Conservation (phyloP, 2,797 vertebrate species). For the Centropyge bicolor region DNA sequence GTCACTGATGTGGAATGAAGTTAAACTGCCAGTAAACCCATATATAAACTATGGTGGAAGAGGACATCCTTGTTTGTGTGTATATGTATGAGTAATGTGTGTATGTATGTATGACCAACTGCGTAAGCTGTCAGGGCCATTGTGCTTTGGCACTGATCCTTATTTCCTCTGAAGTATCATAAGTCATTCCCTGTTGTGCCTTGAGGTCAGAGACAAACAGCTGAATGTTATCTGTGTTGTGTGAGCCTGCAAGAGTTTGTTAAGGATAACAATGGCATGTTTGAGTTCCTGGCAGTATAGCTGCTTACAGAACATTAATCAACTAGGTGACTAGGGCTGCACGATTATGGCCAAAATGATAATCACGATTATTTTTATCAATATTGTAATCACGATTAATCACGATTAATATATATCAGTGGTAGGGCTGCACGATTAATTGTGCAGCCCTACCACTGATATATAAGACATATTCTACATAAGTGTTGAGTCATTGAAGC, state of each 20-base stretch:
- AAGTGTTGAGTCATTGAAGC: background rate
- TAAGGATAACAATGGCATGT: slow-evolving; percentile 22
- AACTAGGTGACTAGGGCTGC: no score
- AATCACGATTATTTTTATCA: no score
- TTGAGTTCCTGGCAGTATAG: slow-evolving; percentile 29
- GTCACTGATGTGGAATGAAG: slow-evolving; percentile 18
- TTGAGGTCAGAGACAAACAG: slow-evolving; percentile 39
- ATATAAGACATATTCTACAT: background rate
- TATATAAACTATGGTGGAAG: slow-evolving; percentile 27
- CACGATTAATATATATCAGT: no score
- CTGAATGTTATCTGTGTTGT: slow-evolving; percentile 44
- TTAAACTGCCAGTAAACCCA: background rate
- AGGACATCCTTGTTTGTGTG: slow-evolving; percentile 38
- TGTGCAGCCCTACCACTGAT: no score
- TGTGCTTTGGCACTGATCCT: slow-evolving; percentile 45
- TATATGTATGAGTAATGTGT: slow-evolving; percentile 23
- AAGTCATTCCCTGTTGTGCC: slow-evolving; percentile 48
- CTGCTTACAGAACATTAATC: slow-evolving; percentile 11
- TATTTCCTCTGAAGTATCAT: slow-evolving; percentile 59
- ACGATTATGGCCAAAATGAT: no score
- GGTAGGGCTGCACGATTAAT: no score
- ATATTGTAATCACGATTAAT: no score
- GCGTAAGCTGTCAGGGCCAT: slow-evolving; percentile 24
- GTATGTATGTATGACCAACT: slow-evolving; percentile 49
- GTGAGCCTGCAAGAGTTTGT: slow-evolving; percentile 24